Base-by-base conservation (phyloP, 2,888 invertebrate species). In the Imbricaverruca yamaguchii region DNA sequence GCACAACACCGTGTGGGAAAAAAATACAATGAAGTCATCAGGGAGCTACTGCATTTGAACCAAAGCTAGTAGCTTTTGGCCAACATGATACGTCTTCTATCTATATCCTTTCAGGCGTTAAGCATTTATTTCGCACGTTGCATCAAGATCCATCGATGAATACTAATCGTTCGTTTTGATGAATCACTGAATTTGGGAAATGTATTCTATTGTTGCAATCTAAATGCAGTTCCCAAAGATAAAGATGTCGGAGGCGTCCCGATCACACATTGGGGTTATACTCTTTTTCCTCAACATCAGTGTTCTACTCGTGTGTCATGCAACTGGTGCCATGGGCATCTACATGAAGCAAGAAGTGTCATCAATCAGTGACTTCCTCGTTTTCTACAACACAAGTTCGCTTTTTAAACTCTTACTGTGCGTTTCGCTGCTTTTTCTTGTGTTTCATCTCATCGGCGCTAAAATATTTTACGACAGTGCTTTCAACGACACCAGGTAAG, bases 401-500 rank as follows among this genome's bases (percentile, higher is more conserved):
- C 21, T 74, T 7, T 74, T 74, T 18, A 74, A 55, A 21, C 74
- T 74, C 11, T 23, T 74, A 10, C 21, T 74, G 6, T 74, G 53
- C 21, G 13, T 74, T 53, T 74, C 74, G 1, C 10, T 74, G 53
- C 53, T 74, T 7, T 53, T 74, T 21, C 53, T 55, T 21, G 53
- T 74, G 21, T 74, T 74, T 21, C 74, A 74, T 21, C 74, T 74
- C 55, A 55, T 74, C 1, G 74, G 74, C 10, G 74, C 74, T 8
- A 74, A 74, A 74, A 74, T 74, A 74, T 74, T 53, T 18, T 74
- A 55, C 21, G 74, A 74, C 74, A 55, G 55, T 21, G 74, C 74
- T 74, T 74, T 74, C 39, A 55, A 74, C 55, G 74, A 74, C 21
- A 74, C 74, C 53, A 74, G 74, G 74, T 74, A 21, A 74, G 74